phyloP scores from a whole-genome alignment of 2,797 vertebrate species.

The Enteromius argenteus region DNA sequence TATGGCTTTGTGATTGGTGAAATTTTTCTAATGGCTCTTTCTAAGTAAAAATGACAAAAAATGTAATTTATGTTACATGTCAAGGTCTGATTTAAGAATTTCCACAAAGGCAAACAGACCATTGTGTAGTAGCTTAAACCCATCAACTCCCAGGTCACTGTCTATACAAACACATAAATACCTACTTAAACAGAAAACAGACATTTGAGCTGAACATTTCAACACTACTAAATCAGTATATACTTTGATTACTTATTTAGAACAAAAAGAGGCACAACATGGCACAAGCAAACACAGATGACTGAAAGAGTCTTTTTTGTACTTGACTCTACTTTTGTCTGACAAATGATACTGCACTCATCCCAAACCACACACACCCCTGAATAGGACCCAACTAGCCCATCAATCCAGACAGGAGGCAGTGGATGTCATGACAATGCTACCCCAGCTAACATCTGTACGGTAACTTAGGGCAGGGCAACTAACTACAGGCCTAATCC shows the following conservation, averaged over 20 bases:
- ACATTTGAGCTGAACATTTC: not conserved
- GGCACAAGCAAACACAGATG: not conserved
- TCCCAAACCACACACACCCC: slow-evolving; percentile 28
- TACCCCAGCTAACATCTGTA: slow-evolving; percentile 81
- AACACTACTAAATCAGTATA: not conserved
- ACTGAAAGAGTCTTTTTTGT: not conserved
- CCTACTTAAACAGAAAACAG: not conserved
- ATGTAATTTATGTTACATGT: not conserved
- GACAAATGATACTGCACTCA: slow-evolving; percentile 34
- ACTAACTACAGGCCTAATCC: slow-evolving; percentile 80
- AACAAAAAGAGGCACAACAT: not conserved
- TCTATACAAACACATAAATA: slow-evolving; percentile 20
- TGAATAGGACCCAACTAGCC: slow-evolving; percentile 63
- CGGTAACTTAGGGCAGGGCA: slow-evolving; percentile 72
- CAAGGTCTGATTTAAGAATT: not conserved
- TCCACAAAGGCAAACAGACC: slow-evolving; percentile 59
- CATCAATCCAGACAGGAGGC: slow-evolving; percentile 64
- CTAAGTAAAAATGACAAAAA: slow-evolving; percentile 2
- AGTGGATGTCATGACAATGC: slow-evolving; percentile 75
- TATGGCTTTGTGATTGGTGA: not conserved
- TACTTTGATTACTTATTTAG: not conserved
- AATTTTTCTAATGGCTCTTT: not conserved
- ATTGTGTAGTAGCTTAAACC: slow-evolving; percentile 35
- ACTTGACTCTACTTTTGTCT: slow-evolving; percentile 17
- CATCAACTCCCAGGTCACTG: slow-evolving; percentile 42